A percentile compares a stretch with the other conserved stretches of the same genome.
Conservation (phyloP, 2,113 vertebrate species). For the Clarias magur region DNA sequence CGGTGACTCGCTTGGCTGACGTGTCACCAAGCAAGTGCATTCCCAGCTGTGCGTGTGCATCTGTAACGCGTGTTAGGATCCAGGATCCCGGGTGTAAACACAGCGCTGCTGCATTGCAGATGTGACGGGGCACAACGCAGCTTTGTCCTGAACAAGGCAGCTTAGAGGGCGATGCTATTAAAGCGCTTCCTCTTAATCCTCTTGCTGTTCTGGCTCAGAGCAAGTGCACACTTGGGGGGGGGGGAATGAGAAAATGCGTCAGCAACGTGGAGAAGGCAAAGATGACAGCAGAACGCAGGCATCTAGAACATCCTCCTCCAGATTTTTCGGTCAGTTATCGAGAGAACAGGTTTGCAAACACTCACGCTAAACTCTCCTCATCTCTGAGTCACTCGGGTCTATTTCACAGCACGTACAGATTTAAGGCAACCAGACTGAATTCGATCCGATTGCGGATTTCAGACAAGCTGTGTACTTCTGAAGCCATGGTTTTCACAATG, state of each 20-base stretch:
- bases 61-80: conserved; percentile 8
- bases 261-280: neutral
- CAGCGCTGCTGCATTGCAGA: conserved; percentile 42
- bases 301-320: neutral
- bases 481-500: neutral
- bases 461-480: neutral
- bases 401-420: neutral
- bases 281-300: neutral
- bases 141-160: conserved; percentile 17
- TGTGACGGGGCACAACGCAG: conserved; percentile 28
- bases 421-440: too few species aligned
- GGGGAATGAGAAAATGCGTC: neutral
- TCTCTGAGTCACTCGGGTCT: neutral
- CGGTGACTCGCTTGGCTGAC: conserved; percentile 9
- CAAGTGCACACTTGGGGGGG: neutral
- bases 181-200: conserved; percentile 37
- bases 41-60: conserved; percentile 4
- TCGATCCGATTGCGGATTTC: too few species aligned
- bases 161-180: conserved; percentile 24
- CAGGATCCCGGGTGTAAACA: conserved; percentile 28
- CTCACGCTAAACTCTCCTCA: neutral
- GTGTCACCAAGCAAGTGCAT: neutral
- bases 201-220: conserved; percentile 15
- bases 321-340: neutral
- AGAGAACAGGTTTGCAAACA: neutral